Evolutionary conservation across 1,140 invertebrate species (phyloP), one percentile per base, ranked within the genome.

Genomic region (Elymnias hypermnestra): DNA sequence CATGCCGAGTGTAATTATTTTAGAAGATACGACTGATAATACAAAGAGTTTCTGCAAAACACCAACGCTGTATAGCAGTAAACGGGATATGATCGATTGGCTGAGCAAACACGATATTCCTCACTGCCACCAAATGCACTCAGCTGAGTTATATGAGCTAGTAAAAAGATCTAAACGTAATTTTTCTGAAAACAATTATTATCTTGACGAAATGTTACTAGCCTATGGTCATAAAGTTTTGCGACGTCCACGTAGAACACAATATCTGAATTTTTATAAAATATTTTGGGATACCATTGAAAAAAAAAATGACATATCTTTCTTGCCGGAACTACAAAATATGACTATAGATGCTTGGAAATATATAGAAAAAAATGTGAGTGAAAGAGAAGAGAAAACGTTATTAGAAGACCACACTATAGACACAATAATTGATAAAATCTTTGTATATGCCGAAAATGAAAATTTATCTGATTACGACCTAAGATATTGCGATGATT

Each of bases 91-190:
- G 40, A 21, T 50, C 9, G 15, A 43, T 5, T 50, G 40, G 47
- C 35, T 50, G 23, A 12, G 43, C 19, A 14, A 18, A 1, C 28
- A 38, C 17, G 23, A 35, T 4, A 41, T 49, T 18, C 46, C 38
- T 26, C 38, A 49, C 14, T 9, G 12, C 7, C 7, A 14, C 23
- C 5, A 40, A 25, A 41, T 35, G 14, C 8, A 25, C 13, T n/a
- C 46, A 49, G 39, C 21, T 17, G 46, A 49, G n/a, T 31, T 49
- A 14, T 49, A 26, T 14, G 28, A 49, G 23, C 5, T 49, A 7
- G 36, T 49, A 26, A 31, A 40, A n/a, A 36, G 31, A 41, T 41
- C 29, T 12, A 49, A 31, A 9, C 3, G 5, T 15, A 49, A 40
- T n/a, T 12, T 38, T 9, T 13, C 1, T 9, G 25, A 26, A 9